Evolutionary conservation across 1,140 invertebrate species (phyloP), one percentile per base, ranked within the genome.

Genomic region (Lordiphosa mommai): DNA sequence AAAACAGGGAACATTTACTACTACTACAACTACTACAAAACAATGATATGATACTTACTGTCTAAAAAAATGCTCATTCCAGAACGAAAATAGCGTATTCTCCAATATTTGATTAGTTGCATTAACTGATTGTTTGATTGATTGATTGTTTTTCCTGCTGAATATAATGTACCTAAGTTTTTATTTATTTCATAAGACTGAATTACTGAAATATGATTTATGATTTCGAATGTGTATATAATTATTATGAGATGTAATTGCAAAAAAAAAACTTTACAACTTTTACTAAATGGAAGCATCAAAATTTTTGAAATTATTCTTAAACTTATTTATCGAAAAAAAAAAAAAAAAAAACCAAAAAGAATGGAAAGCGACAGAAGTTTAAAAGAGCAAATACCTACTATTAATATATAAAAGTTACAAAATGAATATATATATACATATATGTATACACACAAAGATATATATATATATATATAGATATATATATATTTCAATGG

Each of bases 161-260:
- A 66, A 77, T 58, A 44, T 47, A 70, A 67, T 36, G 84, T 87
- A 87, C 73, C 76, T 87, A 79, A 84, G 79, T 87, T 87, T 84
- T 77, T 70, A 72, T 87, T 87, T 80, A 64, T 87, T 87, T 87
- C 70, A 87, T 73, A 87, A 87, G 85, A 87, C 85, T 87, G 85
- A 87, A 87, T 85, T 87, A 73, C 72, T 80, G 70, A 71, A 66
- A 69, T 82, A 84, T 84, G 48, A 84, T 77, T 82, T 82, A 43
- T 50, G 29, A 53, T 60, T 72, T 41, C 30, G 58, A 60, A 66
- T 40, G 63, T 66, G 63, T 66, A 66, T 66, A 66, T 66, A 66
- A 68, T 60, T 68, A 6, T 27, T 27, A 27, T 7, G 23, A 27
- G 23, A 27, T 27, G 23, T 68, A 68, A 55, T 41, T 46, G 55